Evolutionary conservation across 2,888 invertebrate species (phyloP).

Genomic region (Aquatica leii): DNA sequence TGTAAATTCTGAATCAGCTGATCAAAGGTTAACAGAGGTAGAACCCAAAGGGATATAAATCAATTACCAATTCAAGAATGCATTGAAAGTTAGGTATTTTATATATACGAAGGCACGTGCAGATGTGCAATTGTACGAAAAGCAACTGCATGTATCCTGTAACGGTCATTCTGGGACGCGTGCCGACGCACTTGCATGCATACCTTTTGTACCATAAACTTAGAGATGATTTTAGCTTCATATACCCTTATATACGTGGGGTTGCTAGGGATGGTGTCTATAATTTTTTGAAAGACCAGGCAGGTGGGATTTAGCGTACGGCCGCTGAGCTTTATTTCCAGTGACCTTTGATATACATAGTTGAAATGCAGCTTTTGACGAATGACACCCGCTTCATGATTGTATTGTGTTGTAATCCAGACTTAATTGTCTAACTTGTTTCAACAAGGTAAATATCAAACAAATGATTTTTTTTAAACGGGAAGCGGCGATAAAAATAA

Average conservation of each 20-base stretch:
- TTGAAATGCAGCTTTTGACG: constrained; percentile 42
- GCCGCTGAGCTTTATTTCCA: constrained; percentile 42
- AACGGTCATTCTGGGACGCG: constrained; percentile 57
- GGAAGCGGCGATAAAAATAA: constrained; percentile 16
- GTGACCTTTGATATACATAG: constrained; percentile 38
- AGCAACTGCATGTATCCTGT: constrained; percentile 50
- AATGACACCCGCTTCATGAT: constrained; percentile 38
- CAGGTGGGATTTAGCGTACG: constrained; percentile 53
- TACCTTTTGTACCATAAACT: constrained; percentile 22
- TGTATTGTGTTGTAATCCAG: constrained; percentile 38
- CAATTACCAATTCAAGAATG: constrained; percentile 4
- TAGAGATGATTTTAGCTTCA: constrained; percentile 42
- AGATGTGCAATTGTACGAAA: constrained; percentile 54
- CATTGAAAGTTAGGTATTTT: constrained; percentile 13
- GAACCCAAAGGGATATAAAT: constrained; percentile 3
- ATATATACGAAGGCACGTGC: constrained; percentile 49
- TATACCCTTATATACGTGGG: constrained; percentile 45
- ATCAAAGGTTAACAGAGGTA: constrained; percentile 13
- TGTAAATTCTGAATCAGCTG: constrained; percentile 14
- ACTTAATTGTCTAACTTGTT: constrained; percentile 28
- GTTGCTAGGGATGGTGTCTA: constrained; percentile 48
- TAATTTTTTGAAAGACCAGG: constrained; percentile 44
- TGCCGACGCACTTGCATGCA: constrained; percentile 48
- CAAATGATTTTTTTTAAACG: background rate
- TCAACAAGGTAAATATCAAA: background rate